Percentiles rank a stretch among this genome's conserved stretches.
Conservation (phyloP, 2,888 invertebrate species). For the Archaeoteleia sp. region DNA sequence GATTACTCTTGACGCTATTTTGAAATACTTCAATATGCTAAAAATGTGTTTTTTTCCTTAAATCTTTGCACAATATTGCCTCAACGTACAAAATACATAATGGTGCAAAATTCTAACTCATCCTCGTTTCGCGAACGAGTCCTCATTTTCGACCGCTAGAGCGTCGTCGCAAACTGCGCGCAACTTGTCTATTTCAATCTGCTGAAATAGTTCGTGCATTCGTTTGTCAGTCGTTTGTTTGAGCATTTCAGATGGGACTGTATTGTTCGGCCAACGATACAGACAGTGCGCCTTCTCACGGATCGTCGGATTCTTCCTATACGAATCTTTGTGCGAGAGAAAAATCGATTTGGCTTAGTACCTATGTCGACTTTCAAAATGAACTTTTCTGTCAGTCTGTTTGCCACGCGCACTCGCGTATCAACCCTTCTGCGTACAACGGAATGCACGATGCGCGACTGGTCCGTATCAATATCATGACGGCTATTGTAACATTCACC, state of each 20-base stretch:
- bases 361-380: conserved; percentile 38
- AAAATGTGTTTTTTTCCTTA: no score
- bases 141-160: conserved; percentile 48
- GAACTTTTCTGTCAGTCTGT: conserved; percentile 21
- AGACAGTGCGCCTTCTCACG: conserved; percentile 49
- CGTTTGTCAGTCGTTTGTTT: conserved; percentile 53
- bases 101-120: no score
- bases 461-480: conserved; percentile 23
- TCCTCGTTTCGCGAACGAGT: no score
- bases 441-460: conserved; percentile 12
- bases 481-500: conserved; percentile 33
- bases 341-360: conserved; percentile 49
- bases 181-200: conserved; percentile 52
- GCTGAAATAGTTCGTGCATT: conserved; percentile 51
- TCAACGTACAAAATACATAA: no score
- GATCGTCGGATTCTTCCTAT: conserved; percentile 50
- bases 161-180: conserved; percentile 47
- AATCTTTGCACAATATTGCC: no score
- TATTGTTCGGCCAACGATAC: conserved; percentile 48
- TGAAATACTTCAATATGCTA: no score
- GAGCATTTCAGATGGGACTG: conserved; percentile 45
- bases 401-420: conserved; percentile 15
- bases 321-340: conserved; percentile 42
- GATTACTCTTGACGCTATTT: no score
- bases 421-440: conserved; percentile 4